A percentile compares a stretch with the other conserved stretches of the same genome.
Conservation (phyloP, 2,797 vertebrate species). For the Dendrocincla fuliginosa region DNA sequence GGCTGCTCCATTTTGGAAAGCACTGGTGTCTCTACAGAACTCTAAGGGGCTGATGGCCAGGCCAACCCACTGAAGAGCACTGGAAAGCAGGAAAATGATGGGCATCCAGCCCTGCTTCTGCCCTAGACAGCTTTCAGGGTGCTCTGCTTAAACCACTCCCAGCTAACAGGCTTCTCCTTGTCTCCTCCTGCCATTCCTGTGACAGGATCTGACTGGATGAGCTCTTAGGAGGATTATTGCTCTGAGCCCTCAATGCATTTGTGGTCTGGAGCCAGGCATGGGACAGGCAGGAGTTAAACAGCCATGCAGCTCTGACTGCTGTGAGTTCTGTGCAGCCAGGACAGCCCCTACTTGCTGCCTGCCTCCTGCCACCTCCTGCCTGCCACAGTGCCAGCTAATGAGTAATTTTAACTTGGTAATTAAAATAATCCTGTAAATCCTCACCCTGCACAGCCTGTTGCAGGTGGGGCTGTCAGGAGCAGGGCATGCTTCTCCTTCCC, state of each 20-base stretch:
- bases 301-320: not conserved
- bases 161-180: not conserved
- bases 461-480: not conserved
- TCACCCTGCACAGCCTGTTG: not conserved
- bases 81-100: not conserved
- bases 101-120: not conserved
- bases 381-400: not conserved
- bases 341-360: not conserved
- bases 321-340: not conserved
- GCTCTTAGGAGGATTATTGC: constrained; percentile 56
- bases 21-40: not conserved
- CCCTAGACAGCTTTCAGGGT: not conserved
- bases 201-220: constrained; percentile 13
- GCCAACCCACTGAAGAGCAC: not conserved
- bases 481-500: not conserved
- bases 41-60: not conserved
- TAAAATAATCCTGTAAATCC: constrained; percentile 47
- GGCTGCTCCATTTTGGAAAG: not conserved
- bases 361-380: not conserved
- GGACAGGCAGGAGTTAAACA: constrained; percentile 23
- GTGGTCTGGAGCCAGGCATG: not conserved
- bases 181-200: not conserved
- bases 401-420: constrained; percentile 38
- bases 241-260: not conserved
- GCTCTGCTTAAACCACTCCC: fast-evolving